A percentile compares a stretch with the other conserved stretches of the same genome.
These are phyloP conservation scores for Cantharis rustica DNA, from an alignment of 2,888 invertebrate species.

Conservation along the genomic window DNA sequence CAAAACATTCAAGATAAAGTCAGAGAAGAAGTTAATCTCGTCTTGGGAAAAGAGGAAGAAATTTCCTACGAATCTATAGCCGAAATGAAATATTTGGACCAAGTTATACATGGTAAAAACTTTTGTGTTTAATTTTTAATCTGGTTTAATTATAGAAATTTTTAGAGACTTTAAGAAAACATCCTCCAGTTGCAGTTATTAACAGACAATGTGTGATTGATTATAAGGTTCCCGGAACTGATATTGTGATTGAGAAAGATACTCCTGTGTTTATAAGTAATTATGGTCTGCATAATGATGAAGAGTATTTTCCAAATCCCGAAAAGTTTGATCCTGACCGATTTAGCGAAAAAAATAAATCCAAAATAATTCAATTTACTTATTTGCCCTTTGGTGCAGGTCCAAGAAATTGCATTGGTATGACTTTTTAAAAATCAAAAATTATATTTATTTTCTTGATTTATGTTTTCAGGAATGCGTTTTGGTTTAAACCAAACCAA, in stretches of 20 bases:
- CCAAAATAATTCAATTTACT: constrained; percentile 48
- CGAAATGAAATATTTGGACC: constrained; percentile 58
- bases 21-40: constrained; percentile 53
- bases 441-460: not conserved
- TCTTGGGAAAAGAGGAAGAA: constrained; percentile 49
- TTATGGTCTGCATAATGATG: not conserved
- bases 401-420: constrained; percentile 63
- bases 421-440: not conserved
- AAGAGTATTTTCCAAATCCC: not conserved
- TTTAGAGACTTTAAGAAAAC: not conserved
- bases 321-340: not conserved
- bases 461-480: constrained; percentile 40
- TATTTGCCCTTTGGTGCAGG: constrained; percentile 65
- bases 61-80: constrained; percentile 57
- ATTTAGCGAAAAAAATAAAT: not conserved
- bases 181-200: not conserved
- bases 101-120: constrained; percentile 52
- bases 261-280: not conserved
- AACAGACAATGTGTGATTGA: not conserved
- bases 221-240: not conserved
- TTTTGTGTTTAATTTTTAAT: not conserved
- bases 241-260: not conserved
- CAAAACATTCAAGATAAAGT: constrained; percentile 54
- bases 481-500: constrained; percentile 47
- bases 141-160: not conserved